Percentiles rank a stretch among this genome's conserved stretches.
Conservation (phyloP, 1,140 invertebrate species). For the Conus betulinus region DNA sequence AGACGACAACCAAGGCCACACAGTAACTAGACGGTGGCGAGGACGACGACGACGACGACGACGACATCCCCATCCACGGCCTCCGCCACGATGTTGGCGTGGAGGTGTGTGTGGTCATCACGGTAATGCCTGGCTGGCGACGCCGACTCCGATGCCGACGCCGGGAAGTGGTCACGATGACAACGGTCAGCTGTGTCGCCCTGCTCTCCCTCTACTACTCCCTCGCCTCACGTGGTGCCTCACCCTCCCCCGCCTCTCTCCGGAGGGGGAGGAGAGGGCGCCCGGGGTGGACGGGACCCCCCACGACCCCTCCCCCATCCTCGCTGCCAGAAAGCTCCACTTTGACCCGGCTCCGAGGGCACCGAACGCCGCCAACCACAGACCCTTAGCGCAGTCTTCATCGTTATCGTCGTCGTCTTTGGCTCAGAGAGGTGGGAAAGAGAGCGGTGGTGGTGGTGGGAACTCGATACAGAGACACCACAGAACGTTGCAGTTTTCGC, state of each 20-base stretch:
- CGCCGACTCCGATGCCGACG: constrained; percentile 27
- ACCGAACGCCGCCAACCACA: neutral
- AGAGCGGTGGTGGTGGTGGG: neutral
- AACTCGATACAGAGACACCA: constrained; percentile 10
- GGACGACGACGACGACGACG: neutral
- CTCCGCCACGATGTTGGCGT: constrained; percentile 21
- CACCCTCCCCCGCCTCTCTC: neutral
- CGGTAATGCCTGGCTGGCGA: constrained; percentile 23
- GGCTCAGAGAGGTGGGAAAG: neutral
- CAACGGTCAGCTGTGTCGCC: constrained; percentile 17
- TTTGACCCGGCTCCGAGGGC: neutral
- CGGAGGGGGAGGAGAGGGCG: neutral
- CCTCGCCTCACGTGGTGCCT: constrained; percentile 35
- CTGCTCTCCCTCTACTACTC: constrained; percentile 19
- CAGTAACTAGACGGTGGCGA: too few relatives aligned
- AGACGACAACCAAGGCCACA: too few relatives aligned
- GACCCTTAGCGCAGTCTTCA: neutral
- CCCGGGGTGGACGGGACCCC: neutral
- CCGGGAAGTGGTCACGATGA: constrained; percentile 31
- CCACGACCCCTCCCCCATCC: neutral
- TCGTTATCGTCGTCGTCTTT: neutral
- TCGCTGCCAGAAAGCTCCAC: constrained; percentile 22
- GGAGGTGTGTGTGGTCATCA: neutral
- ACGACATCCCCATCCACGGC: neutral
- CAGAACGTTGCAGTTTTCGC: constrained; percentile 32